Evolutionary conservation across 30 jellyfish, hydroid and myxozoan species (phyloP).

Genomic region (Cassiopea andromeda): DNA sequence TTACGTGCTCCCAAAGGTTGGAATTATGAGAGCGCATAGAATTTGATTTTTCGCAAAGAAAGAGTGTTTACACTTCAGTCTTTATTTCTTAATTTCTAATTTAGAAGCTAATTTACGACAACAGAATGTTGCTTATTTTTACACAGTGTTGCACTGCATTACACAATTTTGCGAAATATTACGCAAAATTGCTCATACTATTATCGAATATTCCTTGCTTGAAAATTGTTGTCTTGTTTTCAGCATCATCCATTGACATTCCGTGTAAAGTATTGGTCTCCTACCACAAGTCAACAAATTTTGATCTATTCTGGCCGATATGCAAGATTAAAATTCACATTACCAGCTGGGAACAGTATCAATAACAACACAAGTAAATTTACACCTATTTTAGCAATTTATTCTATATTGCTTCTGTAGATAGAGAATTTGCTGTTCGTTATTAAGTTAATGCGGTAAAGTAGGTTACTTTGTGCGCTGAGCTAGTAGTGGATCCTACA

Average conservation of each 20-base stretch:
- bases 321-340: conserved; percentile 15
- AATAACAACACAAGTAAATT: conserved; percentile 37
- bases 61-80: too few relatives aligned
- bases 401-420: background rate
- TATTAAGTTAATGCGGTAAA: background rate
- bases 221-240: background rate
- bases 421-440: background rate
- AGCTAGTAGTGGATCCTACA: too few relatives aligned
- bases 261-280: conserved; percentile 13
- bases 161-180: too few relatives aligned
- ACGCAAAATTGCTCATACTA: too few relatives aligned
- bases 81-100: too few relatives aligned
- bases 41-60: too few relatives aligned
- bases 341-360: conserved; percentile 53
- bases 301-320: conserved; percentile 31
- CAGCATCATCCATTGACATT: conserved; percentile 53
- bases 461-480: background rate
- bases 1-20: too few relatives aligned
- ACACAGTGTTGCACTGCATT: too few relatives aligned
- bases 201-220: too few relatives aligned
- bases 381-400: background rate
- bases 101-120: too few relatives aligned
- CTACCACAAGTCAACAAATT: background rate
- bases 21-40: too few relatives aligned
- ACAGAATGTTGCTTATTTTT: too few relatives aligned